phyloP scores from a whole-genome alignment of 2,113 vertebrate species.

The Asarcornis scutulata region DNA sequence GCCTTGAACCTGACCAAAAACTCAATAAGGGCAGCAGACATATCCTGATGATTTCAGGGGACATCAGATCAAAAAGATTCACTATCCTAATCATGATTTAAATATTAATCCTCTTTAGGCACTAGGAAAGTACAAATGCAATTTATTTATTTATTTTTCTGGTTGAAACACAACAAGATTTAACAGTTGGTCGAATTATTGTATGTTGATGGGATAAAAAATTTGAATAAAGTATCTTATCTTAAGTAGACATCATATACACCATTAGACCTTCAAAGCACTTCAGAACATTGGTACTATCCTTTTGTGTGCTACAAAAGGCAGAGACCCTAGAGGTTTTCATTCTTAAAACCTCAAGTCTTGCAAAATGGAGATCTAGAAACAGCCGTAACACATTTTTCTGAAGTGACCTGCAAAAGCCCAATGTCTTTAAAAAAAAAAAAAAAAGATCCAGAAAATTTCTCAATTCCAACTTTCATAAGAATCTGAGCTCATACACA shows the following conservation, averaged over 20 bases:
- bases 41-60: neutral
- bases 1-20: neutral
- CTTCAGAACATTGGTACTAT: neutral
- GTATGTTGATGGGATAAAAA: neutral
- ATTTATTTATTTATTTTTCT: neutral
- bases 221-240: neutral
- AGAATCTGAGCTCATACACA: fast-evolving
- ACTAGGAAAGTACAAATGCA: neutral
- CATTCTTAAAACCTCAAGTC: neutral
- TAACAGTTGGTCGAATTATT: neutral
- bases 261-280: neutral
- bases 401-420: neutral
- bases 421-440: neutral
- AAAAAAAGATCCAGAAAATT: neutral
- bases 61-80: neutral
- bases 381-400: neutral
- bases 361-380: neutral
- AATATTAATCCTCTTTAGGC: neutral
- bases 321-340: fast-evolving
- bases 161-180: neutral
- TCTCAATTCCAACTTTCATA: neutral
- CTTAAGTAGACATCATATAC: neutral
- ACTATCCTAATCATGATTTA: neutral
- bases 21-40: neutral
- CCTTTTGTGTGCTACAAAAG: neutral